phyloP scores from a whole-genome alignment of 2,113 vertebrate species.

The Genyomyrus donnyi region DNA sequence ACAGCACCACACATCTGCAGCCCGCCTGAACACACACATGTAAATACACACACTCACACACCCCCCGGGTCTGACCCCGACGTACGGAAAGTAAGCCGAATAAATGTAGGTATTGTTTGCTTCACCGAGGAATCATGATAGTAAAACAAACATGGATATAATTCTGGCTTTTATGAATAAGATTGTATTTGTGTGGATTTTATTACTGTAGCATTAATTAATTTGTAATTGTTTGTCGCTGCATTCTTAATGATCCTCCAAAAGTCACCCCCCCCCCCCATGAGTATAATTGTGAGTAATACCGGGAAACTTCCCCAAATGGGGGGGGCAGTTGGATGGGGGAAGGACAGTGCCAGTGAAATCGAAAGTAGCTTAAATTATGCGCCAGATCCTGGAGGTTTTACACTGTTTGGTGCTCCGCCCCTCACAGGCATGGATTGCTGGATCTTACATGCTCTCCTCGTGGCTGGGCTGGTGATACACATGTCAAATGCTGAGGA shows the following conservation, averaged over 20 bases:
- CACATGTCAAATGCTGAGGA: no score
- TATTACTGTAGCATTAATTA: background rate
- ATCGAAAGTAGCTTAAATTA: background rate
- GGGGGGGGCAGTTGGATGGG: no score
- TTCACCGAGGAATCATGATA: background rate
- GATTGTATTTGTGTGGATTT: background rate
- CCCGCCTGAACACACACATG: no score
- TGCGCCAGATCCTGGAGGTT: rapidly evolving
- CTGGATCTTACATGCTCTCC: no score
- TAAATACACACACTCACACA: no score
- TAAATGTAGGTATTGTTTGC: background rate
- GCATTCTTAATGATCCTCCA: background rate
- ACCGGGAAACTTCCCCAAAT: no score
- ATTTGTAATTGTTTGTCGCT: background rate
- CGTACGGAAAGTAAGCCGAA: background rate
- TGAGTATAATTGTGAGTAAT: background rate
- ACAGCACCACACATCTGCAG: no score
- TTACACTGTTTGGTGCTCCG: no score
- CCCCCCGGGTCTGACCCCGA: background rate
- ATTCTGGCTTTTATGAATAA: background rate
- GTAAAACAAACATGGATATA: background rate
- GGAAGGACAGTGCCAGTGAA: no score
- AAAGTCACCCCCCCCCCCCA: no score
- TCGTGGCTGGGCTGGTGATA: no score
- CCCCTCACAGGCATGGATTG: no score